phyloP scores from a whole-genome alignment of 30 jellyfish, hydroid and myxozoan species.

The Morbakka virulenta region DNA sequence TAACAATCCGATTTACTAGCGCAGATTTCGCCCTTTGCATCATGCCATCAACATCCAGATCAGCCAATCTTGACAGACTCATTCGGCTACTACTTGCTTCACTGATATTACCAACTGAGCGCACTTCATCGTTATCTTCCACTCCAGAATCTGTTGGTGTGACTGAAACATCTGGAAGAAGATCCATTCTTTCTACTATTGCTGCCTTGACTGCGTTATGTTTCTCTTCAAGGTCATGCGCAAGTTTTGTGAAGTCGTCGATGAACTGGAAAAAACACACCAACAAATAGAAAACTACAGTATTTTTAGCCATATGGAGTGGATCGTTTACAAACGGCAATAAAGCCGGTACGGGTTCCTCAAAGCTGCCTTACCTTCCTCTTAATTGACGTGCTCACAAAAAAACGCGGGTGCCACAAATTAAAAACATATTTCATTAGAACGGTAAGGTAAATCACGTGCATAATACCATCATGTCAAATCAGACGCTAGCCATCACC shows the following conservation, averaged over 20 bases:
- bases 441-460: no score
- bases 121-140: slow-evolving; percentile 71
- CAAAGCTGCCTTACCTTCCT: no score
- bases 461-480: no score
- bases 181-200: slow-evolving; percentile 46
- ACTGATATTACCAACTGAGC: slow-evolving; percentile 60
- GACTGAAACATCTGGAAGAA: slow-evolving; percentile 4
- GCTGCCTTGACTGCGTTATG: slow-evolving; percentile 68
- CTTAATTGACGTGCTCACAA: no score
- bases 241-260: slow-evolving; percentile 21
- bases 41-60: slow-evolving; percentile 63
- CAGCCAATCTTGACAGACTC: slow-evolving; percentile 60
- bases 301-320: no score
- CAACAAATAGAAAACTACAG: no score
- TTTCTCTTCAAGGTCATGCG: slow-evolving; percentile 30
- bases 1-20: slow-evolving; percentile 51
- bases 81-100: slow-evolving; percentile 73
- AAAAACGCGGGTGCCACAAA: no score
- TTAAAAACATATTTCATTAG: no score
- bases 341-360: no score
- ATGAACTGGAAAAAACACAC: background rate
- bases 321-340: no score
- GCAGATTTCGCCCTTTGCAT: slow-evolving; percentile 73
- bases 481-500: no score
- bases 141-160: slow-evolving; percentile 64